These are phyloP conservation scores for Drosophila takahashii DNA, from an alignment of 1,140 invertebrate genomes.

Conservation along the genomic window DNA sequence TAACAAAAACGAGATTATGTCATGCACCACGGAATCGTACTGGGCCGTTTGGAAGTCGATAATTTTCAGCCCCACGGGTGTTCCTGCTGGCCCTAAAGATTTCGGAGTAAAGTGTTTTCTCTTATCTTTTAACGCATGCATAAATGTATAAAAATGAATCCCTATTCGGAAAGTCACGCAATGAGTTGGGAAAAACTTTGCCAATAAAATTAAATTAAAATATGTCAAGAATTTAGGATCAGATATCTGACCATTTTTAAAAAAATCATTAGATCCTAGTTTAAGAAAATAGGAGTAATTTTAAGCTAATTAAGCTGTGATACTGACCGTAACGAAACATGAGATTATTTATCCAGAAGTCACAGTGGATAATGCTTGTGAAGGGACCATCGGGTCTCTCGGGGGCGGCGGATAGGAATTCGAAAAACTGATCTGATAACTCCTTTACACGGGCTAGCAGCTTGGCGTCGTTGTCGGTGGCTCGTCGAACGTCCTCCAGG, in stretches of 20 bases:
- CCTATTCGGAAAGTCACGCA: no score
- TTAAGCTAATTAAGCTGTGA: no score
- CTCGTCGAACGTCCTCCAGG: constrained; percentile 47
- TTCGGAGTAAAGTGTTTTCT: not conserved
- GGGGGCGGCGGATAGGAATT: constrained; percentile 42
- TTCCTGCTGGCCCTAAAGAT: constrained; percentile 49
- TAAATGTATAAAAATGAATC: no score
- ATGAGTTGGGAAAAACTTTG: no score
- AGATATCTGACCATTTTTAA: no score
- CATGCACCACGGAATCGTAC: constrained; percentile 85
- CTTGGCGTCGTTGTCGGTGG: constrained; percentile 46
- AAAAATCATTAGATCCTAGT: no score
- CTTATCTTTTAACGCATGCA: not conserved
- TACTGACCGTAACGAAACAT: constrained; percentile 84
- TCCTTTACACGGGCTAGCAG: constrained; percentile 31
- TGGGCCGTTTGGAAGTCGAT: constrained; percentile 88
- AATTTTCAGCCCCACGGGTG: constrained; percentile 86
- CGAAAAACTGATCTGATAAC: constrained; percentile 54
- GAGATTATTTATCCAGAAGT: constrained; percentile 88
- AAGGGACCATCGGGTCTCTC: constrained; percentile 72
- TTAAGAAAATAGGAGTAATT: no score
- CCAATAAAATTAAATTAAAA: no score
- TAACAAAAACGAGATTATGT: constrained; percentile 87
- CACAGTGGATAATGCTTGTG: constrained; percentile 86
- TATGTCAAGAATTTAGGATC: no score